Evolutionary conservation across 2,113 vertebrate genomes (phyloP), one percentile per base, ranked within the genome.

Genomic region (Nibea coibor): DNA sequence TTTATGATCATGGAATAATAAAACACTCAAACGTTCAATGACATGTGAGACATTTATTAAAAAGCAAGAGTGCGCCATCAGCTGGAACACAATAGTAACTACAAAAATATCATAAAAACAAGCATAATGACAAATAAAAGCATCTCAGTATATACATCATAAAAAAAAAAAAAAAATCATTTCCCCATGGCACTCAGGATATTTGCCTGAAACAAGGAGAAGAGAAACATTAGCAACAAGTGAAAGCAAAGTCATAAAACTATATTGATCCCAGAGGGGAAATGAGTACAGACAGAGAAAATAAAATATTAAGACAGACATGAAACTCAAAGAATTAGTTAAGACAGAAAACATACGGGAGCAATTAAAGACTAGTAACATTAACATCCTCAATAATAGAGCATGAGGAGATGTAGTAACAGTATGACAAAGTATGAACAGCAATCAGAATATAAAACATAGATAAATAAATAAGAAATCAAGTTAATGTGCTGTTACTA

Each of bases 181-280:
- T 90, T 91, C 0, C 92, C 94, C 82, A 95, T 85, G 28, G 76
- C 73, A 67, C 95, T 94, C 78, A 95, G 81, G 81, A 95, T 93
- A 84, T 95, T 95, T 4, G 94, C 92, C 95, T 95, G 78, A 16
- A 68, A 14, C 1, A 58, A 35, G 12, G 48, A 1, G 42, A 58
- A 35, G 62, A 19, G 7, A 11, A 56, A 43, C 0, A 63, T 68
- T 54, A 77, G 15, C 0, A 39, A 3, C 1, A n/a, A 57, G 22
- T 31, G 31, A 53, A 66, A 65, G 16, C 19, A 58, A 53, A 10
- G 35, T 39, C 35, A 14, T 24, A 20, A 53, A 17, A 2, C 50
- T 53, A 24, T 56, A 24, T 15, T 24, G 54, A 56, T 56, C 10
- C 9, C 8, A 22, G 10, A 54, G n/a, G 16, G 9, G 20, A 54